Conservation (phyloP, 2,888 invertebrate genomes). For the Apocheima hispidaria region DNA sequence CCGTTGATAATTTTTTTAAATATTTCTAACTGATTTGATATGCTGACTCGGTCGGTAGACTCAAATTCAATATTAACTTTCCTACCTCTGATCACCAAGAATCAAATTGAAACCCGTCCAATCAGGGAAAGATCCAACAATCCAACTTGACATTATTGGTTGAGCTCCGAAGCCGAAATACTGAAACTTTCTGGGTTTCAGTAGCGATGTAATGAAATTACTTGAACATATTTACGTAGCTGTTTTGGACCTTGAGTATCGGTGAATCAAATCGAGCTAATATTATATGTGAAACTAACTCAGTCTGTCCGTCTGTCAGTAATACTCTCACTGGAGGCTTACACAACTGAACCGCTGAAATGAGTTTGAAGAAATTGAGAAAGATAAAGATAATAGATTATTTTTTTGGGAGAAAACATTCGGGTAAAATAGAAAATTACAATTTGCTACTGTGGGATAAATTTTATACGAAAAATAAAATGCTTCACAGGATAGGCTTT, state of each 20-base stretch:
- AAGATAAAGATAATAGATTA: too few relatives aligned
- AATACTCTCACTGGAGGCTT: too few relatives aligned
- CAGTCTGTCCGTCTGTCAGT: too few relatives aligned
- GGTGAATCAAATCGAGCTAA: not conserved
- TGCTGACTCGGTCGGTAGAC: not conserved
- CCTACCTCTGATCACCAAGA: conserved; percentile 1
- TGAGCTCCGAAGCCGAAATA: conserved; percentile 7
- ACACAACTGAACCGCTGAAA: too few relatives aligned
- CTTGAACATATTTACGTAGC: conserved; percentile 8
- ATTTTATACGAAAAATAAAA: too few relatives aligned
- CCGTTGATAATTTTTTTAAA: too few relatives aligned
- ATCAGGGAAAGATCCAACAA: conserved; percentile 13
- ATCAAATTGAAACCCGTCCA: conserved; percentile 16
- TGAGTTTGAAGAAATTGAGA: too few relatives aligned
- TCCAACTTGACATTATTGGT: conserved; percentile 13
- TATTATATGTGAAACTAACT: not conserved
- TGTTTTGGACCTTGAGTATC: not conserved
- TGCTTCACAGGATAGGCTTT: too few relatives aligned
- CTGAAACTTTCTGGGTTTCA: conserved; percentile 5
- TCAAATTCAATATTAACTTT: not conserved
- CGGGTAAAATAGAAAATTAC: too few relatives aligned
- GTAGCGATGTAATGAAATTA: conserved; percentile 15
- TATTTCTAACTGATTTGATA: not conserved
- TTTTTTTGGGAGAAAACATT: too few relatives aligned
- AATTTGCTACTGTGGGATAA: too few relatives aligned